Percentiles rank a stretch among this genome's conserved stretches.
These are phyloP conservation scores for Hippoglossus stenolepis DNA, from an alignment of 2,113 vertebrate genomes.

Conservation along the genomic window DNA sequence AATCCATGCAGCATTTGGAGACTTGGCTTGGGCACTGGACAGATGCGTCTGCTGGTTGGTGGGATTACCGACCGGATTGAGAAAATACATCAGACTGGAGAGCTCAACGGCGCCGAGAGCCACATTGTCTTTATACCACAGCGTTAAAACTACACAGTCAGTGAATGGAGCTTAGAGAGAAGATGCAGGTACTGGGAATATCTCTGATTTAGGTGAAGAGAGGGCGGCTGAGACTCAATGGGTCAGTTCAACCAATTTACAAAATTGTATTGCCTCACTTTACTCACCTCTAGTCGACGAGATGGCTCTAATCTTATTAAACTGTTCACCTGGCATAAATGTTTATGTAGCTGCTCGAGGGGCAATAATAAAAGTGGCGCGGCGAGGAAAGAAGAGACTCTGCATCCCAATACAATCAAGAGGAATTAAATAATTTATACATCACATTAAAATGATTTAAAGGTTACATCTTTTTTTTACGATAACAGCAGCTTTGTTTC, in stretches of 20 bases:
- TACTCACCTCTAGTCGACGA: not conserved
- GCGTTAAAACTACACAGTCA: not conserved
- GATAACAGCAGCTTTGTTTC: too few relatives aligned
- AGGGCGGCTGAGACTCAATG: not conserved
- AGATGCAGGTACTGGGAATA: constrained; percentile 10
- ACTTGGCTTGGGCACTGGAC: constrained; percentile 60
- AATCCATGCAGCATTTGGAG: constrained; percentile 77
- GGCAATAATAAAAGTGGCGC: not conserved
- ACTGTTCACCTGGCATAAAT: not conserved
- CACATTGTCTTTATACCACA: constrained; percentile 14
- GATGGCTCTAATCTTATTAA: not conserved
- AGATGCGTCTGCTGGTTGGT: constrained; percentile 73
- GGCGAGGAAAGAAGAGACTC: not conserved
- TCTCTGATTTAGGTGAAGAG: constrained; percentile 1
- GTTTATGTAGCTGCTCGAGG: not conserved
- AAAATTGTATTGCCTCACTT: constrained; percentile 2
- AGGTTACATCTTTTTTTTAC: too few relatives aligned
- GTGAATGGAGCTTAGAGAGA: constrained; percentile 8
- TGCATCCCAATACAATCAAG: too few relatives aligned
- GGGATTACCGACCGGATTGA: constrained; percentile 75
- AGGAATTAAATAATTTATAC: too few relatives aligned
- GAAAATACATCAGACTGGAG: constrained; percentile 66
- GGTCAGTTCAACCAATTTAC: not conserved
- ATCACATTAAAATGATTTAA: too few relatives aligned
- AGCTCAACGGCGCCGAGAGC: constrained; percentile 40